Evolutionary conservation across 2,888 invertebrate genomes (phyloP).

Genomic region (Gastrophysa polygoni): DNA sequence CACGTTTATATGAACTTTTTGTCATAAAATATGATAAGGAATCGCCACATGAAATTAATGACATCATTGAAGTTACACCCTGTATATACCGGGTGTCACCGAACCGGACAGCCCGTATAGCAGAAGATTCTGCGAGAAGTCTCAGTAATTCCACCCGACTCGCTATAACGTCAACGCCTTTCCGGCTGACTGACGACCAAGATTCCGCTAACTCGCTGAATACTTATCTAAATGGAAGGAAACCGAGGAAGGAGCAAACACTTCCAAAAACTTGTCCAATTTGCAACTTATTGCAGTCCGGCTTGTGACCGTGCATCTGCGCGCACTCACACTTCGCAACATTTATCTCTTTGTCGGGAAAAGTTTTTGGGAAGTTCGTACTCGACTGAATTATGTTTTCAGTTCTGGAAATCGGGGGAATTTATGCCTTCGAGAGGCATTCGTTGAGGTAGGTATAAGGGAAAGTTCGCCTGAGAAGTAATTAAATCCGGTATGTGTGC

Average conservation of each 20-base stretch:
- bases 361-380: conserved; percentile 2
- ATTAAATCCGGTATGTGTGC: conserved; percentile 5
- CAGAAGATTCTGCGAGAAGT: no score
- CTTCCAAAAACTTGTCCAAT: conserved; percentile 15
- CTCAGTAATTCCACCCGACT: not conserved
- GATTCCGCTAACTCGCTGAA: not conserved
- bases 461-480: not conserved
- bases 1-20: no score
- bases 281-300: conserved; percentile 16
- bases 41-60: no score
- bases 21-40: no score
- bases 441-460: not conserved
- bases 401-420: conserved; percentile 4
- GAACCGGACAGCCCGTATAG: no score
- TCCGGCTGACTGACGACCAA: not conserved
- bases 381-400: conserved; percentile 10
- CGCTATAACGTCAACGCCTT: not conserved
- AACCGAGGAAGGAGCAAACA: conserved; percentile 8
- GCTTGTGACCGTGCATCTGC: conserved; percentile 12
- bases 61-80: no score
- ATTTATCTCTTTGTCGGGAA: conserved; percentile 8
- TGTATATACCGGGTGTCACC: no score
- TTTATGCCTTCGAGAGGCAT: conserved; percentile 6
- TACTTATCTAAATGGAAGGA: conserved; percentile 11
- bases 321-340: conserved; percentile 5